Evolutionary conservation across 1,140 invertebrate species (phyloP).

Genomic region (Trachelipus rathkii): DNA sequence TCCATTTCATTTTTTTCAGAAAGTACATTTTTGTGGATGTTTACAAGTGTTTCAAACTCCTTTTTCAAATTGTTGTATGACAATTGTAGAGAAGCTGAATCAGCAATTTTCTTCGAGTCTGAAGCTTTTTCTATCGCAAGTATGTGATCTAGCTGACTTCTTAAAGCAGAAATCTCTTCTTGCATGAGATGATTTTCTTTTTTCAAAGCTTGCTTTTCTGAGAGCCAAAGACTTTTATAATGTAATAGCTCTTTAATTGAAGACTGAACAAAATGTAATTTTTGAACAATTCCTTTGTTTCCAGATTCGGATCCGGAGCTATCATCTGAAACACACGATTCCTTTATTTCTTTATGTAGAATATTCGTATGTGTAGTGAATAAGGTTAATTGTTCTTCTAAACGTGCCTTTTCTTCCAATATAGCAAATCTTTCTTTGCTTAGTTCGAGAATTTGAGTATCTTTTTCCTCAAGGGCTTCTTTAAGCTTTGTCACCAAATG

Average conservation of each 20-base stretch:
- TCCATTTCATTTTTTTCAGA: conserved; percentile 10
- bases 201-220: conserved; percentile 40
- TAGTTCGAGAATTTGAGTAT: conserved; percentile 36
- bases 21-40: not conserved
- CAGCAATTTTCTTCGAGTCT: not conserved
- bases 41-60: not conserved
- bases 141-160: conserved; percentile 42
- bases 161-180: conserved; percentile 37
- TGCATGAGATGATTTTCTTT: conserved; percentile 42
- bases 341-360: conserved; percentile 53
- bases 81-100: not conserved
- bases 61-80: not conserved
- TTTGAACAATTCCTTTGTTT: conserved; percentile 39
- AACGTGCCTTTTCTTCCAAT: conserved; percentile 36
- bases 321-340: conserved; percentile 50
- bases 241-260: conserved; percentile 22
- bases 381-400: conserved; percentile 33
- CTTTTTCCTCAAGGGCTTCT: conserved; percentile 34
- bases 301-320: not conserved
- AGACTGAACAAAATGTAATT: conserved; percentile 46
- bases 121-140: conserved; percentile 36
- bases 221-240: conserved; percentile 19
- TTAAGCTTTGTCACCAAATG: conserved; percentile 33
- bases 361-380: conserved; percentile 45
- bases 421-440: conserved; percentile 40